phyloP scores from a whole-genome alignment of 2,113 vertebrate species.

The Amphiprion ocellaris region DNA sequence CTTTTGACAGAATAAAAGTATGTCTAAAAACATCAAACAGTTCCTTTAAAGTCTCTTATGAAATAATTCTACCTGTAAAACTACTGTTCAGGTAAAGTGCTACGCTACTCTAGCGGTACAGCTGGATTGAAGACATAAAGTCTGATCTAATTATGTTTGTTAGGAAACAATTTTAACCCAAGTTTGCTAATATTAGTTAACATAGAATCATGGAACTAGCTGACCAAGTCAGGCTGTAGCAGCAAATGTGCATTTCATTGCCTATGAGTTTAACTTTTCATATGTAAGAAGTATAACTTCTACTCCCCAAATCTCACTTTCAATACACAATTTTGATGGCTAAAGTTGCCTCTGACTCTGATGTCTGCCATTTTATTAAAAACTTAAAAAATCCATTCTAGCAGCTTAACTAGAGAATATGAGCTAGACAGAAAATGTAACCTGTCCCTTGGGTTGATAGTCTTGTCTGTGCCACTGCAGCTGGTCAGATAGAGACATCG shows the following conservation, averaged over 20 bases:
- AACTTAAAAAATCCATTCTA: background rate
- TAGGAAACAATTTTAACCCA: too few relatives aligned
- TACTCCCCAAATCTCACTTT: too few relatives aligned
- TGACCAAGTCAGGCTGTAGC: too few relatives aligned
- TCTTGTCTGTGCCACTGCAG: conserved; percentile 16
- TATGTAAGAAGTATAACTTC: too few relatives aligned
- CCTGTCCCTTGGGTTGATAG: background rate
- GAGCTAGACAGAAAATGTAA: background rate
- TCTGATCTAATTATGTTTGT: background rate
- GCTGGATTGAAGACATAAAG: background rate
- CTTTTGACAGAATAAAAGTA: too few relatives aligned
- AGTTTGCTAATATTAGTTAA: too few relatives aligned
- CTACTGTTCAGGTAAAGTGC: background rate
- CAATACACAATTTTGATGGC: too few relatives aligned
- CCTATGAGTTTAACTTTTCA: too few relatives aligned
- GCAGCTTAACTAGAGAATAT: background rate
- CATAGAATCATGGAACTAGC: too few relatives aligned
- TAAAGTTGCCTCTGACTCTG: background rate
- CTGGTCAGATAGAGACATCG: conserved; percentile 35
- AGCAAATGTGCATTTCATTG: too few relatives aligned
- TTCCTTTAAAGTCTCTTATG: too few relatives aligned
- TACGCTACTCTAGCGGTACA: background rate
- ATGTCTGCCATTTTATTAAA: background rate
- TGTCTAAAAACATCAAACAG: too few relatives aligned
- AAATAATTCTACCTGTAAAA: background rate